Conservation (phyloP, 2,888 invertebrate species). For the Geotrupes spiniger region DNA sequence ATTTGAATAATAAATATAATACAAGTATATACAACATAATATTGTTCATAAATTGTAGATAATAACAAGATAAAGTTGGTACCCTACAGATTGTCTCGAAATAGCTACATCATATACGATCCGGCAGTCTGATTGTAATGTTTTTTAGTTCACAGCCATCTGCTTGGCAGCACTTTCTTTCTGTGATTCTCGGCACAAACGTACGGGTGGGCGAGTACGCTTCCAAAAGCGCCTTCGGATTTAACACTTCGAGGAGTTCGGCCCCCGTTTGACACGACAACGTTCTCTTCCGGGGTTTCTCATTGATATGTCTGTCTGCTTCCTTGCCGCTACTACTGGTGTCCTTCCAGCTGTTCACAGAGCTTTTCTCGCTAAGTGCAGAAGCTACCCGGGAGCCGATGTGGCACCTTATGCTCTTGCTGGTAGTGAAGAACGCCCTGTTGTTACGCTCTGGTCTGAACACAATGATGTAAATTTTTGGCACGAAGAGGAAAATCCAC, state of each 20-base stretch:
- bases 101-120: neutral
- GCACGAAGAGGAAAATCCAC: slow-evolving; percentile 70
- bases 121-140: slow-evolving; percentile 47
- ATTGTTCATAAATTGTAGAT: too few species aligned
- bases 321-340: too few species aligned
- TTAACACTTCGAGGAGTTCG: slow-evolving; percentile 45
- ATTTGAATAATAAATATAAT: too few species aligned
- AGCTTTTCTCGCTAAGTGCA: slow-evolving; percentile 47
- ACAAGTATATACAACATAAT: too few species aligned
- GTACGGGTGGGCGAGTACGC: slow-evolving; percentile 29
- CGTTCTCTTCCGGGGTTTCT: slow-evolving; percentile 40
- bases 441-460: slow-evolving; percentile 74
- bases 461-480: slow-evolving; percentile 74
- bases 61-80: neutral
- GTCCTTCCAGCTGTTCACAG: slow-evolving; percentile 41
- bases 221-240: slow-evolving; percentile 37
- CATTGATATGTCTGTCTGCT: slow-evolving; percentile 22
- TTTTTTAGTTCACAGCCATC: slow-evolving; percentile 49
- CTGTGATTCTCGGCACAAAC: slow-evolving; percentile 38
- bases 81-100: neutral
- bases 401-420: slow-evolving; percentile 69
- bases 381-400: slow-evolving; percentile 57
- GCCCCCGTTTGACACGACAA: slow-evolving; percentile 49
- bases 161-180: slow-evolving; percentile 43
- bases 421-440: slow-evolving; percentile 70